These are phyloP conservation scores for Microtus ochrogaster DNA, from an alignment of 2,113 vertebrate genomes.

Conservation along the genomic window DNA sequence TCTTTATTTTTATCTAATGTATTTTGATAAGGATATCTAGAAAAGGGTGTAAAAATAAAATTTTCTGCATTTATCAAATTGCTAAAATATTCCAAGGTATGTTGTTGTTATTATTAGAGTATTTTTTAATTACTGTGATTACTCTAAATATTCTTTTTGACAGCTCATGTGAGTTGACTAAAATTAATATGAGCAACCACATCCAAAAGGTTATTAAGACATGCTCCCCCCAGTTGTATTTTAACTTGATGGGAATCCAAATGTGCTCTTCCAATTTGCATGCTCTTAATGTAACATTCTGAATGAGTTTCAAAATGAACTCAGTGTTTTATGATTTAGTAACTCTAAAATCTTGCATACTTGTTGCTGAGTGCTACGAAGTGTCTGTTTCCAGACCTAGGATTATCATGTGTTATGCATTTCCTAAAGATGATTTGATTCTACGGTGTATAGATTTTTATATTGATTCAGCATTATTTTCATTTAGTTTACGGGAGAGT, in stretches of 20 bases:
- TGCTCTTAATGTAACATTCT: conserved; percentile 28
- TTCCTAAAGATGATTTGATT: conserved; percentile 83
- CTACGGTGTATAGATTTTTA: conserved; percentile 70
- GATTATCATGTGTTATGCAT: conserved; percentile 66
- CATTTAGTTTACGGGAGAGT: conserved; percentile 87
- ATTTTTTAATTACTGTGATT: background rate
- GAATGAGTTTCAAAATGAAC: conserved; percentile 28
- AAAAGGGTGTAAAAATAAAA: conserved; percentile 38
- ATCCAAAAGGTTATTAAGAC: background rate
- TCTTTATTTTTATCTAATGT: background rate
- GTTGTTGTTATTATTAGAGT: conserved; percentile 12
- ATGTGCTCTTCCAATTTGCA: conserved; percentile 55
- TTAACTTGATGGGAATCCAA: conserved; percentile 1
- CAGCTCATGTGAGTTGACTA: conserved; percentile 2
- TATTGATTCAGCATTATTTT: conserved; percentile 87
- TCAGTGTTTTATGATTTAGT: conserved; percentile 61
- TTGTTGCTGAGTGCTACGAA: conserved; percentile 80
- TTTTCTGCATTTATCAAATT: conserved; percentile 3
- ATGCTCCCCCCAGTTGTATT: background rate
- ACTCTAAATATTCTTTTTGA: background rate
- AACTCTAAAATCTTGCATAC: conserved; percentile 61
- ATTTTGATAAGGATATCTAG: background rate
- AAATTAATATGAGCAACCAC: background rate
- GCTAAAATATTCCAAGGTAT: conserved; percentile 31
- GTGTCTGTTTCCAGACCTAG: conserved; percentile 67